phyloP scores from a whole-genome alignment of 2,113 vertebrate species.

The Strix aluco region DNA sequence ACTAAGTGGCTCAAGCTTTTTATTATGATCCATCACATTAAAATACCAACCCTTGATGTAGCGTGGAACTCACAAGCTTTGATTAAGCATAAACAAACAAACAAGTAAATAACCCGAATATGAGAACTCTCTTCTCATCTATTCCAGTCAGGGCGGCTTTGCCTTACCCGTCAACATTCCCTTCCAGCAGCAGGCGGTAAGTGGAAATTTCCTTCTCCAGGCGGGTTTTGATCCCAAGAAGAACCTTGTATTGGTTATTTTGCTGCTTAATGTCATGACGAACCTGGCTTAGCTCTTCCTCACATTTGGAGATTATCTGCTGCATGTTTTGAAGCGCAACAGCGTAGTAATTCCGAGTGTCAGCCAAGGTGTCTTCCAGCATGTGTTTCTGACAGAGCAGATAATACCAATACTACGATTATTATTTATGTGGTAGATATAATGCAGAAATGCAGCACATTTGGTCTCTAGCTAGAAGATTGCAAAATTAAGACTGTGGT shows the following conservation, averaged over 20 bases:
- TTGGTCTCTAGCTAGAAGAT: background rate
- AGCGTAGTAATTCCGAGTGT: constrained; percentile 83
- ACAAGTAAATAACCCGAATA: constrained; percentile 16
- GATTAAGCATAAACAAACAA: constrained; percentile 59
- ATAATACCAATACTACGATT: background rate
- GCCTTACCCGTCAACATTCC: constrained; percentile 82
- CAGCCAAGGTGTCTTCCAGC: constrained; percentile 84
- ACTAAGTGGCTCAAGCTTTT: background rate
- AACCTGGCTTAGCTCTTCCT: constrained; percentile 84
- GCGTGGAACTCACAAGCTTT: constrained; percentile 10
- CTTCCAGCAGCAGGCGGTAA: constrained; percentile 92
- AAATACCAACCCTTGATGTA: constrained; percentile 47
- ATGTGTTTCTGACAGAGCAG: constrained; percentile 83
- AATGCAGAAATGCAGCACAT: background rate
- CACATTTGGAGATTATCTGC: constrained; percentile 75
- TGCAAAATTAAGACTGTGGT: background rate
- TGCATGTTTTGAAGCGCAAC: constrained; percentile 87
- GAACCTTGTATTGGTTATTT: constrained; percentile 84
- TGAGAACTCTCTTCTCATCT: background rate
- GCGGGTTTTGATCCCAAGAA: constrained; percentile 93
- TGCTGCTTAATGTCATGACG: constrained; percentile 85
- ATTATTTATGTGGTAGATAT: background rate
- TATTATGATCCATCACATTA: constrained; percentile 29
- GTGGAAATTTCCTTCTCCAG: constrained; percentile 95
- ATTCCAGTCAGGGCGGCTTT: background rate